phyloP scores from a whole-genome alignment of 2,113 vertebrate genomes.

The Prolemur simus region DNA sequence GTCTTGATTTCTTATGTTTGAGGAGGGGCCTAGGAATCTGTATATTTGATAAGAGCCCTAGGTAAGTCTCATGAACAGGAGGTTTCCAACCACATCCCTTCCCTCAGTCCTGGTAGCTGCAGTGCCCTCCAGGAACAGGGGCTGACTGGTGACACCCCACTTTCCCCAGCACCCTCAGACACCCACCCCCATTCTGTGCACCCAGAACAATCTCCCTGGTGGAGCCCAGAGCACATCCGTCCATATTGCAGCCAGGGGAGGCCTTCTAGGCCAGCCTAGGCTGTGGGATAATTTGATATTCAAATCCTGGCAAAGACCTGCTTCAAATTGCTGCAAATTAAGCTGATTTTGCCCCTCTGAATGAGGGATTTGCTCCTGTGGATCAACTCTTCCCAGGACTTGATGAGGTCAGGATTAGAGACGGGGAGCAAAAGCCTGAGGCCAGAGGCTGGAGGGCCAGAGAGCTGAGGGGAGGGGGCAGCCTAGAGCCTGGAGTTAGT shows the following conservation, averaged over 20 bases:
- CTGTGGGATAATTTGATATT: constrained; percentile 89
- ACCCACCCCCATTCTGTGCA: neutral
- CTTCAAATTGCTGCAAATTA: constrained; percentile 91
- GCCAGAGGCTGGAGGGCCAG: neutral
- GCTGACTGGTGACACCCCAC: neutral
- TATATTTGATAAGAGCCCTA: neutral
- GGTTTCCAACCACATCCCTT: neutral
- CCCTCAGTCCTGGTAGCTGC: neutral
- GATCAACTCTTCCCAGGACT: constrained; percentile 86
- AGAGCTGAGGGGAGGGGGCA: neutral
- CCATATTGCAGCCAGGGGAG: constrained; percentile 79
- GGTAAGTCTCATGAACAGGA: neutral
- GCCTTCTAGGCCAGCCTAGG: constrained; percentile 69
- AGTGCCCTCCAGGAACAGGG: neutral
- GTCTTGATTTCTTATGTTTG: neutral
- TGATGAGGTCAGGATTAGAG: constrained; percentile 90
- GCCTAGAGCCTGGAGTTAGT: neutral
- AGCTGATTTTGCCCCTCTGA: constrained; percentile 88
- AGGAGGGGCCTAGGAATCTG: neutral
- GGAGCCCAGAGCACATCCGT: constrained; percentile 66
- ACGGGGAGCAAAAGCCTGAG: constrained; percentile 65
- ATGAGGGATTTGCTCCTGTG: constrained; percentile 89
- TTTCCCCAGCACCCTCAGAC: neutral
- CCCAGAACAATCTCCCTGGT: constrained; percentile 68
- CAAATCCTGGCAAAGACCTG: constrained; percentile 88